A percentile compares a stretch with the other conserved stretches of the same genome.
Conservation (phyloP, 2,113 vertebrate species). For the Mixornis gularis region DNA sequence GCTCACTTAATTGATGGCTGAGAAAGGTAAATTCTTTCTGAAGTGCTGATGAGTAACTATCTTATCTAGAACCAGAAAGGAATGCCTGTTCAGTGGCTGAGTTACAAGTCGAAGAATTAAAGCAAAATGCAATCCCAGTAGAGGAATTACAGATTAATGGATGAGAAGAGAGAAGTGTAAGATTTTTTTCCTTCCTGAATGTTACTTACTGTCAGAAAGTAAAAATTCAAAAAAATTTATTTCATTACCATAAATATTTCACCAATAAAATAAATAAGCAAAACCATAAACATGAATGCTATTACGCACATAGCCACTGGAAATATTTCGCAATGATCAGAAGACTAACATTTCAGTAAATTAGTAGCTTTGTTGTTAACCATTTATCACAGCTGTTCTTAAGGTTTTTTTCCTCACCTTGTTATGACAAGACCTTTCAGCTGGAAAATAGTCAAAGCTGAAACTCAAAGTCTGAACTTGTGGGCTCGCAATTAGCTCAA, state of each 20-base stretch:
- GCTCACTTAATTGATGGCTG: neutral
- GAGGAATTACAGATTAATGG: neutral
- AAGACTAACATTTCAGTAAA: neutral
- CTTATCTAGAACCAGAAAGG: neutral
- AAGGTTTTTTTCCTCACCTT: accelerated
- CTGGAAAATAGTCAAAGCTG: neutral
- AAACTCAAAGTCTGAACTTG: neutral
- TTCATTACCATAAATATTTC: neutral
- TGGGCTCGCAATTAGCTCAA: neutral
- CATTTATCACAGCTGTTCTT: neutral
- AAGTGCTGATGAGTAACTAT: neutral
- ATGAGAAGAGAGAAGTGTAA: neutral
- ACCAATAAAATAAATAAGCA: neutral
- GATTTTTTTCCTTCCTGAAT: neutral
- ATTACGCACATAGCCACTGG: neutral
- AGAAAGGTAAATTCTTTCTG: neutral
- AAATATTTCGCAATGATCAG: neutral
- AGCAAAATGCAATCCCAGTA: neutral
- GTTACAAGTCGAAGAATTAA: neutral
- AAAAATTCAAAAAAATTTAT: neutral
- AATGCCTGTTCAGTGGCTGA: neutral
- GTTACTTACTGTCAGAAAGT: neutral
- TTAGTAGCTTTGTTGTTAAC: neutral
- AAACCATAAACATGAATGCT: neutral
- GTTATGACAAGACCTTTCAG: neutral